Evolutionary conservation across 1,140 invertebrate species (phyloP), one percentile per base, ranked within the genome.

Genomic region (Calycopis cecrops): DNA sequence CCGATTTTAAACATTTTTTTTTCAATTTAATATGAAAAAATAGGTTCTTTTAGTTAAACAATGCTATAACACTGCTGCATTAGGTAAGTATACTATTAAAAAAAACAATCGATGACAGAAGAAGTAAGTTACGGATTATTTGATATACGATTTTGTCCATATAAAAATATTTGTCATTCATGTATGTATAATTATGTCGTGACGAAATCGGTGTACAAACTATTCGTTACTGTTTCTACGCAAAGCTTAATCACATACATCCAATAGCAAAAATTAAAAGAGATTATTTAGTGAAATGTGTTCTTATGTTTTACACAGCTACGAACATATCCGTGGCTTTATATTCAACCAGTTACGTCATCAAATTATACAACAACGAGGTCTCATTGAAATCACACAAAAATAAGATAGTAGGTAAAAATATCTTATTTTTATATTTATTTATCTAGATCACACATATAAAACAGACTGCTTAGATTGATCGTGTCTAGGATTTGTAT

Each of bases 371-470:
- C 21, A 77, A 77, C 68, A 76, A 73, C 73, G 67, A 75, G 69
- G 64, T 75, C 64, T 69, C 62, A 60, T 67, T 65, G 63, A 59
- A 69, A 40, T 67, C 64, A 73, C 68, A 68, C 75, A 76, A 57
- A 69, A 78, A 72, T 68, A 70, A 65, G 49, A 59, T 52, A 54
- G 66, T 77, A 79, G 78, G 75, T 81, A 79, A 76, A 81, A 53
- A 83, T 81, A 79, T 76, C 65, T 62, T 71, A 67, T 73, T 74
- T 69, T 69, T 67, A 73, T 67, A 67, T 70, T 69, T 73, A 62
- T 69, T 65, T 78, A 73, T 69, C 71, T 77, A 73, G 64, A 76
- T 80, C 76, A 79, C 71, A 73, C 69, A 68, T 76, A 69, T 60
- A 64, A 28, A 75, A 72, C 64, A 73, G 64, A 71, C 66, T 72